Conservation (phyloP, 2,888 invertebrate species). For the Oligia latruncula region DNA sequence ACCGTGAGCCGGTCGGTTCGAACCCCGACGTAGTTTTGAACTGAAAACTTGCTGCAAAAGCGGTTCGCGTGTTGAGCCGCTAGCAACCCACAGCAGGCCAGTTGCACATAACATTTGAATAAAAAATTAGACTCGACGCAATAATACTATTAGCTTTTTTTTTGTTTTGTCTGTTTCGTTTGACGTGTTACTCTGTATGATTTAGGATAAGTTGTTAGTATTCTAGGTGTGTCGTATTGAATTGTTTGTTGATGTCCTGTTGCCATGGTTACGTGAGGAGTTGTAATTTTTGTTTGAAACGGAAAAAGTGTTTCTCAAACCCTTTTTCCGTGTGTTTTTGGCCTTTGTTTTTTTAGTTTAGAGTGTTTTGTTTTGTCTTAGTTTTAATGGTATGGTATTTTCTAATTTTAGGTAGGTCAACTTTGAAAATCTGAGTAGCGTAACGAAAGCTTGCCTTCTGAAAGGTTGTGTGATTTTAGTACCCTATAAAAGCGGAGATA, state of each 20-base stretch:
- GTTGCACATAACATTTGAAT: slow-evolving; percentile 79
- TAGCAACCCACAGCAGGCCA: slow-evolving; percentile 81
- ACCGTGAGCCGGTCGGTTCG: slow-evolving; percentile 76
- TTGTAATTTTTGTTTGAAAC: slow-evolving; percentile 32
- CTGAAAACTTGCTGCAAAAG: slow-evolving; percentile 85
- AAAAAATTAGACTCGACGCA: slow-evolving; percentile 23
- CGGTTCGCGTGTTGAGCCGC: slow-evolving; percentile 84
- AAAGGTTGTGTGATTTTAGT: slow-evolving; percentile 10
- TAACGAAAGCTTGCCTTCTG: background rate
- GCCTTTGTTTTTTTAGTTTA: background rate
- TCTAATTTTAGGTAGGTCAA: background rate
- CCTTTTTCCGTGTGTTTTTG: background rate
- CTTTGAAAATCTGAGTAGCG: background rate
- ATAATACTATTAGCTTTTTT: background rate
- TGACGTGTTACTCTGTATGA: slow-evolving; percentile 18
- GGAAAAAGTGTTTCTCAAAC: background rate
- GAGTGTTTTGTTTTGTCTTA: background rate
- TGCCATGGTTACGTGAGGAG: slow-evolving; percentile 52
- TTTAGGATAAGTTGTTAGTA: slow-evolving; percentile 19
- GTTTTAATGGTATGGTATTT: background rate
- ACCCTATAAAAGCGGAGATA: slow-evolving; percentile 18
- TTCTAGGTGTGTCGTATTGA: slow-evolving; percentile 11
- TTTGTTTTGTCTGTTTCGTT: background rate
- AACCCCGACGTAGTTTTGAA: slow-evolving; percentile 82
- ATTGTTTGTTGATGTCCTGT: slow-evolving; percentile 58